Base-by-base conservation (phyloP, 2,888 invertebrate species). In the Bembecia ichneumoniformis region DNA sequence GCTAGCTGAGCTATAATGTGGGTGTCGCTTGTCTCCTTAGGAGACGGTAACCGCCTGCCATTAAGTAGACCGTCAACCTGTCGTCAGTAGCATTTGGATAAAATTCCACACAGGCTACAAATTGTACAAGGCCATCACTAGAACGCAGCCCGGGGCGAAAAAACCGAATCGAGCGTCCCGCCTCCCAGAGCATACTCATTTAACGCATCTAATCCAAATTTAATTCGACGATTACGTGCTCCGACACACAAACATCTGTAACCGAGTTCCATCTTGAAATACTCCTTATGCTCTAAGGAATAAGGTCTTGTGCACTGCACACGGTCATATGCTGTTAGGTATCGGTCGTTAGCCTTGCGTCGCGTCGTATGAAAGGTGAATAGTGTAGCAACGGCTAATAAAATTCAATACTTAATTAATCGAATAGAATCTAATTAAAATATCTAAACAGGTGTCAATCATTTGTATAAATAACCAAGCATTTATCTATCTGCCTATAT, bases 191-290 rank as follows among this genome's bases (percentile, higher is more conserved):
- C 64, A 63, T 60, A 62, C 68, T 72, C 63, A 70, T 71, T 74
- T 72, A 71, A 71, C 73, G 73, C 71, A 62, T 63, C 65, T 64
- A 59, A 59, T 60, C 62, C 60, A 69, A 70, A 69, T 74, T 75
- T 75, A 66, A 71, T 70, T 68, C 63, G 63, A 62, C 71, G 62
- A 74, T 74, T 49, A 53, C 49, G 51, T 51, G 51, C 49, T 53
- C 51, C 46, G 47, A 35, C 10, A 34, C 46, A 46, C 20, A 13
- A 40, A 40, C 40, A 7, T 28, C 28, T 28, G 28, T 28, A 9
- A 28, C 28, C 28, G 28, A 28, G 28, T 9, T 28, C 28, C 28
- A 28, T 28, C 28, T 7, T 9, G 2, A 28, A 28, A 28, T 28
- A 9, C 28, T 9, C 28, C 9, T 9, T 28, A 28, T 28, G 7